Evolutionary conservation across 2,113 vertebrate genomes (phyloP).

Genomic region (Heterotis niloticus): DNA sequence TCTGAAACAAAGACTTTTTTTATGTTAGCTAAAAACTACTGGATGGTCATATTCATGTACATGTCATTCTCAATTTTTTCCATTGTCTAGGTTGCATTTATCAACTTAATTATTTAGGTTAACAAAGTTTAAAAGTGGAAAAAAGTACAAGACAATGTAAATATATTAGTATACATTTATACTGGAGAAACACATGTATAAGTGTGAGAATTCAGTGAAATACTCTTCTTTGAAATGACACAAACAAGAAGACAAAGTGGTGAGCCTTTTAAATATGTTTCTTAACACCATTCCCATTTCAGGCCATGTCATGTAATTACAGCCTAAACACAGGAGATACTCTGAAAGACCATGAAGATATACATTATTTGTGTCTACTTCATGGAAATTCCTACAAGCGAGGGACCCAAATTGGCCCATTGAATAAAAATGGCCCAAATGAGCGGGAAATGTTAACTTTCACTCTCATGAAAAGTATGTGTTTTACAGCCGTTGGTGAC

Average conservation of each 20-base stretch:
- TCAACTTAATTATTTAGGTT: too few relatives aligned
- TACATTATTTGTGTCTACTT: slow-evolving; percentile 38
- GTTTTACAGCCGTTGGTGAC: slow-evolving; percentile 67
- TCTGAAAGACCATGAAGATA: slow-evolving; percentile 34
- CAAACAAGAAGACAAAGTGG: background rate
- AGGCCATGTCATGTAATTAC: slow-evolving; percentile 58
- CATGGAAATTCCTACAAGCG: slow-evolving; percentile 35
- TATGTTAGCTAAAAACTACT: too few relatives aligned
- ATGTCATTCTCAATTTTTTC: too few relatives aligned
- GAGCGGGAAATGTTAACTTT: slow-evolving; percentile 50
- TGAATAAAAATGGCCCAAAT: slow-evolving; percentile 42
- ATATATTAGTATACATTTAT: too few relatives aligned
- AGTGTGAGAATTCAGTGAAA: background rate
- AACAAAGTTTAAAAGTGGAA: too few relatives aligned
- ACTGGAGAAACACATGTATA: too few relatives aligned
- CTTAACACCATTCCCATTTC: slow-evolving; percentile 39
- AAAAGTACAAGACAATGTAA: too few relatives aligned
- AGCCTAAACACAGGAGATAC: slow-evolving; percentile 45
- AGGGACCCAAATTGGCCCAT: slow-evolving; percentile 37
- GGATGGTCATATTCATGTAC: too few relatives aligned
- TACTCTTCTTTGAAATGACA: background rate
- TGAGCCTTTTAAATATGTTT: slow-evolving; percentile 27
- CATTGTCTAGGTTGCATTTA: too few relatives aligned
- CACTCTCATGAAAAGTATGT: slow-evolving; percentile 49
- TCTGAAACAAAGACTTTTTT: too few relatives aligned